Percentiles rank a stretch among this genome's conserved stretches.
phyloP scores from a whole-genome alignment of 2,797 vertebrate species.

The Passerculus sandwichensis region DNA sequence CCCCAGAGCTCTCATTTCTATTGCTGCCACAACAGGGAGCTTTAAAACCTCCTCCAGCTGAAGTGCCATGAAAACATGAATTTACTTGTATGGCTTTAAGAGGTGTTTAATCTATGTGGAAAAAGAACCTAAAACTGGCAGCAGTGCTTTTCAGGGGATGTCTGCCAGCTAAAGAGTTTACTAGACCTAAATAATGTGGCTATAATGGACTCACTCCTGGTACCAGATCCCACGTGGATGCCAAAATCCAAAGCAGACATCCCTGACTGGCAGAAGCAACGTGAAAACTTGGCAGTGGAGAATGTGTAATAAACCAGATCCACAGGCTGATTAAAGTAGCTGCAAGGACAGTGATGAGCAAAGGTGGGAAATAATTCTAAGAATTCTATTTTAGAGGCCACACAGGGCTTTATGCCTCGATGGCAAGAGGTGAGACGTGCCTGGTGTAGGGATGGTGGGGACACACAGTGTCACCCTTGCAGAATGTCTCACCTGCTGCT shows the following conservation, averaged over 20 bases:
- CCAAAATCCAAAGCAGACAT: background rate
- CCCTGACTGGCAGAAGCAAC: background rate
- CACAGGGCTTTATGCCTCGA: fast-evolving
- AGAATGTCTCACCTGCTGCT: background rate
- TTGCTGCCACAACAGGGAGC: background rate
- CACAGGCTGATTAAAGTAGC: background rate
- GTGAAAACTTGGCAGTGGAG: background rate
- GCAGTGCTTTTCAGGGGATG: background rate
- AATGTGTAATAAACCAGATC: background rate
- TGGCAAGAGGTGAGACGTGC: background rate
- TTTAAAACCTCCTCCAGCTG: conserved; percentile 23
- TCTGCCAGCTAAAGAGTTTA: conserved; percentile 6
- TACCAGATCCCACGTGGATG: background rate
- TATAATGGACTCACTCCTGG: background rate
- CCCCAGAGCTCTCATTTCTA: background rate
- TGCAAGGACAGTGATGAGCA: background rate
- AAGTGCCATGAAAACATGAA: background rate
- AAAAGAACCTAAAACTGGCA: background rate
- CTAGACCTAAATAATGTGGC: background rate
- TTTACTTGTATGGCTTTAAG: background rate
- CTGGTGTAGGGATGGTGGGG: fast-evolving
- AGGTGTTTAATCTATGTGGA: background rate
- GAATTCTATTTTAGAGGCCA: background rate
- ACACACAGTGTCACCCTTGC: background rate
- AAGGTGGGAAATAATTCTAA: background rate